Evolutionary conservation across 2,888 invertebrate species (phyloP), one percentile per base, ranked within the genome.

Genomic region (Catocala sponsa): DNA sequence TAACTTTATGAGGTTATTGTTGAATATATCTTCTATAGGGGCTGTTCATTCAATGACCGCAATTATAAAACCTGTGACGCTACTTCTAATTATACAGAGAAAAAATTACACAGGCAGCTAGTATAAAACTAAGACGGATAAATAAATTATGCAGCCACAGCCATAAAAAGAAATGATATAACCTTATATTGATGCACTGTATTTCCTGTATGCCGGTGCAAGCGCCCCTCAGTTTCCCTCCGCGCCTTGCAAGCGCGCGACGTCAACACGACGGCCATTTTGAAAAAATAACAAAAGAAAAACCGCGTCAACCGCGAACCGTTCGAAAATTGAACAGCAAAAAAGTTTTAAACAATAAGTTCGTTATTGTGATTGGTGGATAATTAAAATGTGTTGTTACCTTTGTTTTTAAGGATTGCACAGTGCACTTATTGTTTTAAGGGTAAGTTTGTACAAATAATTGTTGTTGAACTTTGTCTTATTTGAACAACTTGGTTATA

Each of bases 221-320:
- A 9, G 32, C 58, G 49, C 44, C 59, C 49, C 74, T 79, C 88
- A 92, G 92, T 92, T 62, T 76, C 79, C 82, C 82, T 78, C 81
- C 78, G 88, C 86, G 84, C 87, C 84, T 79, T 82, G 87, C 46
- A 80, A 76, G 76, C 81, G 89, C 79, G 83, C 77, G 86, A 86
- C 92, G 91, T 84, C 71, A 35, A 66, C 65, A 63, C 60, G 68
- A 70, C 55, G 68, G 81, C 82, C 78, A 83, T 87, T 74, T 84
- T 73, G 35, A 38, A 38, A 15, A 38, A 38, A 38, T 7, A 38
- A 38, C 25, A 48, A 72, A 69, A 67, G 25, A 25, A 72, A 44
- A 53, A 74, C 72, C 73, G 68, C 70, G 64, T 63, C 63, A 66
- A 41, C 62, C 61, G 54, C 54, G 60, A 53, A 33, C n/a, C 43